phyloP scores from a whole-genome alignment of 2,888 invertebrate genomes.

The Apantesis nais region DNA sequence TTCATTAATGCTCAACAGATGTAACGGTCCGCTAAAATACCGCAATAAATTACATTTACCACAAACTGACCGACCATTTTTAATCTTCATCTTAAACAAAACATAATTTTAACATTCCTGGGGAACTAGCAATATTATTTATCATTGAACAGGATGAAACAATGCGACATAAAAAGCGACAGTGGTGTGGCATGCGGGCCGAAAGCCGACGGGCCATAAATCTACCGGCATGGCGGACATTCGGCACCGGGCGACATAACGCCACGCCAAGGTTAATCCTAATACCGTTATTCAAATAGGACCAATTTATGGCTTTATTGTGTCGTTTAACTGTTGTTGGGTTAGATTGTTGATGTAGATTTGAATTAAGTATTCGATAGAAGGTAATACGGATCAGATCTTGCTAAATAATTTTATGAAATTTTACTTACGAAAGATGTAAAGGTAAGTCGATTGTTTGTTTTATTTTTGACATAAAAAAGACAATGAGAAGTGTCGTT shows the following conservation, averaged over 20 bases:
- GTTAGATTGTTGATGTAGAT: slow-evolving; percentile 9
- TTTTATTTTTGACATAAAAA: neutral
- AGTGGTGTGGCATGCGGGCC: slow-evolving; percentile 42
- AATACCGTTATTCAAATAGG: slow-evolving; percentile 47
- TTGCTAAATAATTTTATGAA: neutral
- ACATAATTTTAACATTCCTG: slow-evolving; percentile 14
- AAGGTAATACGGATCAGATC: neutral
- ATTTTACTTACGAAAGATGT: neutral
- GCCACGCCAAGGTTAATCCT: slow-evolving; percentile 42
- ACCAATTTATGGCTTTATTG: slow-evolving; percentile 28
- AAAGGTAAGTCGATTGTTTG: neutral
- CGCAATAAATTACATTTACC: neutral
- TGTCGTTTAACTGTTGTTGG: slow-evolving; percentile 22
- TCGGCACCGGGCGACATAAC: slow-evolving; percentile 29
- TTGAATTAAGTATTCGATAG: neutral
- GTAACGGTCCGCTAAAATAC: neutral
- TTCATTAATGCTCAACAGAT: neutral
- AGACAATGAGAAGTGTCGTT: no score
- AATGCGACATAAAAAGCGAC: slow-evolving; percentile 42
- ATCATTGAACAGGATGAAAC: slow-evolving; percentile 38
- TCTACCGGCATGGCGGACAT: slow-evolving; percentile 15
- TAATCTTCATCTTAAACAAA: neutral
- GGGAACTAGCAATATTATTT: slow-evolving; percentile 29
- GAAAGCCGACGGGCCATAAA: slow-evolving; percentile 17
- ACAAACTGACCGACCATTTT: neutral